A percentile compares a stretch with the other conserved stretches of the same genome.
Conservation (phyloP, 2,797 vertebrate species). For the Argya squamiceps region DNA sequence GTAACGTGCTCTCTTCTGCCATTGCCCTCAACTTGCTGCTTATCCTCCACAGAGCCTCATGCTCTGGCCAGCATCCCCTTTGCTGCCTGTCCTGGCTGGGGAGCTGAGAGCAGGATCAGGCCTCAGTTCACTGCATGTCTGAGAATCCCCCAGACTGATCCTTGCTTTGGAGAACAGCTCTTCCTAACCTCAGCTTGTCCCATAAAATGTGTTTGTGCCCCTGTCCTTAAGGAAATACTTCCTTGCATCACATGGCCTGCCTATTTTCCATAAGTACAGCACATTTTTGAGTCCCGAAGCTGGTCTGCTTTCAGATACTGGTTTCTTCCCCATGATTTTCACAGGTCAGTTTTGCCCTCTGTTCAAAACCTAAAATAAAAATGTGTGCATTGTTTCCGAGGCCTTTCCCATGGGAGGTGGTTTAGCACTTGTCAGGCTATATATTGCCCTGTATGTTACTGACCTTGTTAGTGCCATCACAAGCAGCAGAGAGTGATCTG, state of each 20-base stretch:
- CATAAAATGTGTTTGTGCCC: not conserved
- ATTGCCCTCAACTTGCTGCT: not conserved
- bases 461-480: not conserved
- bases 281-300: not conserved
- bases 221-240: not conserved
- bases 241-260: not conserved
- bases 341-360: not conserved
- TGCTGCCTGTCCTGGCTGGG: not conserved
- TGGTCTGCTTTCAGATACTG: not conserved
- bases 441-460: not conserved
- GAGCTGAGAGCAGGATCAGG: not conserved
- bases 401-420: not conserved
- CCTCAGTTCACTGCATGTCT: not conserved
- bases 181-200: not conserved
- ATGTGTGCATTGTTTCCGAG: not conserved
- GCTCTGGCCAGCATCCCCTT: accelerated
- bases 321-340: not conserved
- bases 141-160: not conserved
- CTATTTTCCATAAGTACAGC: not conserved
- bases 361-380: conserved; percentile 22
- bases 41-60: not conserved
- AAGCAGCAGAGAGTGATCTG: not conserved
- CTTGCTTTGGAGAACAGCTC: not conserved
- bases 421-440: conserved; percentile 5
- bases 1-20: not conserved